Conservation (phyloP, 2,797 vertebrate species). For the Acanthis flammea region DNA sequence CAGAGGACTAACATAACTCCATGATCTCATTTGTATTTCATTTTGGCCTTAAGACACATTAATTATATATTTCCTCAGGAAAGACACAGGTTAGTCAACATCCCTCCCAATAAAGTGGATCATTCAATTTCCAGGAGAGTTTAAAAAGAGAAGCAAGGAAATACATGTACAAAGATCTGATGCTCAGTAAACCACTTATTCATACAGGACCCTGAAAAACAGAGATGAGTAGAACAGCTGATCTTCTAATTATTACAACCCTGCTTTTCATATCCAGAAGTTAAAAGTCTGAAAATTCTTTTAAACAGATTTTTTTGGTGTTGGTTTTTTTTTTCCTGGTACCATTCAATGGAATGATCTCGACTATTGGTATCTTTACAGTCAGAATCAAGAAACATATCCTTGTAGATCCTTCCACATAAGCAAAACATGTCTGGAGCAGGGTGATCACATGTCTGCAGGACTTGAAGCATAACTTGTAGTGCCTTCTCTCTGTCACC, state of each 20-base stretch:
- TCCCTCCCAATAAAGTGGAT: neutral
- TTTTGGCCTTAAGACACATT: neutral
- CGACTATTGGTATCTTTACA: slow-evolving; percentile 88
- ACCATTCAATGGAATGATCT: slow-evolving; percentile 92
- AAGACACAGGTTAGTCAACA: neutral
- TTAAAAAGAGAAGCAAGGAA: neutral
- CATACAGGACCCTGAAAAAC: neutral
- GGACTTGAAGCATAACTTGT: slow-evolving; percentile 89
- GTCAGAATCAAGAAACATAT: slow-evolving; percentile 93
- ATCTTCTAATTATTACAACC: neutral
- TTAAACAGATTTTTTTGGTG: neutral
- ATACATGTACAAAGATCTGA: neutral
- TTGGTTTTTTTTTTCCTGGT: neutral
- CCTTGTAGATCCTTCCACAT: slow-evolving; percentile 96
- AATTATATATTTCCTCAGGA: neutral
- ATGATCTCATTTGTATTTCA: neutral
- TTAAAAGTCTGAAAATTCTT: neutral
- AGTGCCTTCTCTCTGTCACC: slow-evolving; percentile 91
- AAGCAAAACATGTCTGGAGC: slow-evolving; percentile 96
- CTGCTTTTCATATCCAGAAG: neutral
- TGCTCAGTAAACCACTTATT: neutral
- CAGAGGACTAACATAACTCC: rapidly evolving
- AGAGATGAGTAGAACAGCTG: neutral
- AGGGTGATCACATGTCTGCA: slow-evolving; percentile 88
- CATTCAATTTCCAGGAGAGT: neutral